Evolutionary conservation across 2,113 vertebrate species (phyloP).

Genomic region (Heterocephalus glaber): DNA sequence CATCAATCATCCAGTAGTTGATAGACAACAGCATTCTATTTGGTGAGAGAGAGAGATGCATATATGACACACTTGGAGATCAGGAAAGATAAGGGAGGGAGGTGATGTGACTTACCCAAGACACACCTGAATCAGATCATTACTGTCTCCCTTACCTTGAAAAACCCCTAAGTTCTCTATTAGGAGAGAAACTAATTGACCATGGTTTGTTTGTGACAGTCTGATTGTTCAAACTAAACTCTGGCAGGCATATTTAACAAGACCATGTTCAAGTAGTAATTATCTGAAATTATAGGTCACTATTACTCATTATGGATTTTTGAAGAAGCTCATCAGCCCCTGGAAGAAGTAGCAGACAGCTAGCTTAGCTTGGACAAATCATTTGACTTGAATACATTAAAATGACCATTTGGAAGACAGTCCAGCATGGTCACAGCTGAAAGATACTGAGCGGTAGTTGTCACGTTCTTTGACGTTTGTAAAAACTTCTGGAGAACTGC

Average conservation of each 20-base stretch:
- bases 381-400: conserved; percentile 69
- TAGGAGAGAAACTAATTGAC: background rate
- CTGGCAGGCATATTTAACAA: conserved; percentile 74
- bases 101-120: background rate
- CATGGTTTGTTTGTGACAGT: conserved; percentile 57
- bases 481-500: conserved; percentile 77
- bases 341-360: conserved; percentile 72
- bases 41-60: background rate
- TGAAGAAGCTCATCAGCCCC: conserved; percentile 75
- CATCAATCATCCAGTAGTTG: background rate
- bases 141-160: background rate
- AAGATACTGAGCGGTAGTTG: conserved; percentile 70
- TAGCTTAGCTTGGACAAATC: conserved; percentile 74
- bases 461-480: conserved; percentile 78
- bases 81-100: background rate
- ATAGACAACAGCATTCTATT: background rate
- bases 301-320: conserved; percentile 78
- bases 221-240: conserved; percentile 74
- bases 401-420: conserved; percentile 65
- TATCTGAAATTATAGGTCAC: conserved; percentile 79
- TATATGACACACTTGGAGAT: background rate
- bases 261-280: conserved; percentile 70
- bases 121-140: background rate
- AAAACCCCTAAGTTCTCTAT: background rate
- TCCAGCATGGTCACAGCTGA: conserved; percentile 76